These are phyloP conservation scores for Apis mellifera DNA, from an alignment of 1,140 invertebrate genomes.

Conservation along the genomic window DNA sequence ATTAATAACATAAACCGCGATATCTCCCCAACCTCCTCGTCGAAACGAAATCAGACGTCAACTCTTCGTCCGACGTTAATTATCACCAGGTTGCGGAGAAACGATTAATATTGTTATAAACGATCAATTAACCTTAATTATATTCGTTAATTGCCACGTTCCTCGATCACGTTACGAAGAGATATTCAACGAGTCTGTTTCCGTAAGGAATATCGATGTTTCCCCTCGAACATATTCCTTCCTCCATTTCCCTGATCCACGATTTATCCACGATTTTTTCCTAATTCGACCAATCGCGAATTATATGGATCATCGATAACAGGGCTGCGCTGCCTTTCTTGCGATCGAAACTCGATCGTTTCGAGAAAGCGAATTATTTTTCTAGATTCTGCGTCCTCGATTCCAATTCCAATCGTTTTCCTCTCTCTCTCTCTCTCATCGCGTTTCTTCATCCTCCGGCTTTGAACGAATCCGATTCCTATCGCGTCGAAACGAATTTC, in stretches of 20 bases:
- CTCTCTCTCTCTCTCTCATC: background rate
- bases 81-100: conserved; percentile 11
- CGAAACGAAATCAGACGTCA: background rate
- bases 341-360: background rate
- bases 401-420: conserved; percentile 35
- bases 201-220: background rate
- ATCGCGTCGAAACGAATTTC: conserved; percentile 9
- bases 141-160: conserved; percentile 18
- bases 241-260: background rate
- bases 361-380: conserved; percentile 58
- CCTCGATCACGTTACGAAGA: background rate
- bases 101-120: conserved; percentile 19
- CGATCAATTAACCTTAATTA: conserved; percentile 41
- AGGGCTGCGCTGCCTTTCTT: no score
- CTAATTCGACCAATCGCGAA: background rate
- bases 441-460: conserved; percentile 18
- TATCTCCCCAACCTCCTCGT: background rate
- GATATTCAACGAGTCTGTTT: background rate
- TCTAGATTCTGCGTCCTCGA: conserved; percentile 31
- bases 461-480: conserved; percentile 37
- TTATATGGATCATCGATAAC: background rate
- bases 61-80: conserved; percentile 6
- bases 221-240: background rate
- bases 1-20: conserved; percentile 23
- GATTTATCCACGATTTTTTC: no score